phyloP scores from a whole-genome alignment of 2,888 invertebrate species.

The Nomada goodeniana region DNA sequence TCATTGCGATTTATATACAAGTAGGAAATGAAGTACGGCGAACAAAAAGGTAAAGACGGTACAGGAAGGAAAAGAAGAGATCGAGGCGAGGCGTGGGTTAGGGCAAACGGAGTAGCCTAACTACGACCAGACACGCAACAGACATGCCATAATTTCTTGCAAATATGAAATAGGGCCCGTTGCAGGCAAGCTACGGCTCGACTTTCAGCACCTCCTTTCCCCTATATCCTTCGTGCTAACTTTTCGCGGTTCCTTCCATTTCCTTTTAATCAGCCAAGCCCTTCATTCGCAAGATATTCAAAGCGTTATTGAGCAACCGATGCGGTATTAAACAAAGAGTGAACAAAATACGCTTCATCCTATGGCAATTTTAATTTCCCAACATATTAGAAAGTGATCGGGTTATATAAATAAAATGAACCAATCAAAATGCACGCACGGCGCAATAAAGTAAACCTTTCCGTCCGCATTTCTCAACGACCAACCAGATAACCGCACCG shows the following conservation, averaged over 20 bases:
- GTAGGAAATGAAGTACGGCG: not conserved
- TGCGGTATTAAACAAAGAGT: too few species aligned
- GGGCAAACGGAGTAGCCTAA: slow-evolving; percentile 70
- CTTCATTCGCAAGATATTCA: slow-evolving; percentile 46
- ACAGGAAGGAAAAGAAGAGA: slow-evolving; percentile 76
- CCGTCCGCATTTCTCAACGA: not conserved
- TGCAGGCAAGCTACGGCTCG: slow-evolving; percentile 30
- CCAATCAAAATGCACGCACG: not conserved
- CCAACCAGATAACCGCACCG: not conserved
- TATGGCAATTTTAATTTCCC: slow-evolving; percentile 16
- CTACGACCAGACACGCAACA: slow-evolving; percentile 77
- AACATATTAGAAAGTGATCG: not conserved
- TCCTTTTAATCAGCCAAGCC: slow-evolving; percentile 61
- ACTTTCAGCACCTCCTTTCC: slow-evolving; percentile 70
- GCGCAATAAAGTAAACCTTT: not conserved
- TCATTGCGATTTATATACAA: not conserved
- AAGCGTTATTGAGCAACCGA: too few species aligned
- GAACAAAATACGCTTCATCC: not conserved
- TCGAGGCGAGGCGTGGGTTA: slow-evolving; percentile 59
- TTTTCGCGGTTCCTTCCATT: slow-evolving; percentile 45
- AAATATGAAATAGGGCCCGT: slow-evolving; percentile 70
- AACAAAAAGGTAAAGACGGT: slow-evolving; percentile 32
- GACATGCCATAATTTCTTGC: slow-evolving; percentile 74
- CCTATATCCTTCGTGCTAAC: slow-evolving; percentile 51
- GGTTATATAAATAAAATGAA: not conserved